phyloP scores from a whole-genome alignment of 2,888 invertebrate species.

The Artemia sp. region DNA sequence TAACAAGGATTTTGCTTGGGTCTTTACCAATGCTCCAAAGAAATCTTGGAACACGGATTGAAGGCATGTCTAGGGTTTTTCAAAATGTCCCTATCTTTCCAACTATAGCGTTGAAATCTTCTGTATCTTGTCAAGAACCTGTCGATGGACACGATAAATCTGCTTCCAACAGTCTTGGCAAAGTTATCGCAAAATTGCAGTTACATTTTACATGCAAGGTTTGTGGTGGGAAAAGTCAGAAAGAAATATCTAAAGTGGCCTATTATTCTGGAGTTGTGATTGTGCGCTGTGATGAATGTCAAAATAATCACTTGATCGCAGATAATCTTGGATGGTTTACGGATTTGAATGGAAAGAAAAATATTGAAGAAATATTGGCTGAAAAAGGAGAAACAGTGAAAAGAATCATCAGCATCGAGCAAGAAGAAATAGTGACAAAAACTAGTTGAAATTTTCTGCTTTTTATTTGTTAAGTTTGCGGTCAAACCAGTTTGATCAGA shows the following conservation, averaged over 20 bases:
- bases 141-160: too few relatives aligned
- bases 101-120: too few relatives aligned
- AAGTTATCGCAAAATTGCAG: conserved; percentile 43
- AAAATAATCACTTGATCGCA: conserved; percentile 80
- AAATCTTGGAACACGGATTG: too few relatives aligned
- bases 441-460: too few relatives aligned
- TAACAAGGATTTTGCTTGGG: too few relatives aligned
- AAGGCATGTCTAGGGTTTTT: too few relatives aligned
- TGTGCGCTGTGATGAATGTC: conserved; percentile 68
- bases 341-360: conserved; percentile 51
- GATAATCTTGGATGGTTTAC: conserved; percentile 91
- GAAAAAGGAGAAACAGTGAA: conserved; percentile 66
- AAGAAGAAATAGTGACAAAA: not conserved
- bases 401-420: conserved; percentile 25
- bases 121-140: too few relatives aligned
- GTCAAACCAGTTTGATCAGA: too few relatives aligned
- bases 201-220: conserved; percentile 75
- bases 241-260: conserved; percentile 64
- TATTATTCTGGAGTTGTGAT: conserved; percentile 82
- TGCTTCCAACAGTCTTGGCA: conserved; percentile 27
- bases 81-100: too few relatives aligned
- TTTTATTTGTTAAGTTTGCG: too few relatives aligned
- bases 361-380: conserved; percentile 76
- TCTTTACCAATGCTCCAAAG: too few relatives aligned
- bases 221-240: conserved; percentile 55